phyloP scores from a whole-genome alignment of 2,113 vertebrate species.

The Callopanchax toddi region DNA sequence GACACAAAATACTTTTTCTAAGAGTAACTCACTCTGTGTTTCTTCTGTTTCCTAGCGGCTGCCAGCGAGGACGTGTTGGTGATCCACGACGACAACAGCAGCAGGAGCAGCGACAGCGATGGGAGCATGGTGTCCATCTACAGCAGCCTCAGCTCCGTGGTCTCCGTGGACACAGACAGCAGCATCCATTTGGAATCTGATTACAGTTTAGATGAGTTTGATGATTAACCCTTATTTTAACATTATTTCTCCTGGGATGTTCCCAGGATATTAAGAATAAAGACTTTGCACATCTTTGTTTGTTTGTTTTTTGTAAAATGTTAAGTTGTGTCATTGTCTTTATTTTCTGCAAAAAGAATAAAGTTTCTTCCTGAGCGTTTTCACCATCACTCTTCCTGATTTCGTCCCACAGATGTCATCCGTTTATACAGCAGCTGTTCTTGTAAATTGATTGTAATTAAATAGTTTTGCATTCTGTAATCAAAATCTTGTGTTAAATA shows the following conservation, averaged over 20 bases:
- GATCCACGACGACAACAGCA: slow-evolving; percentile 62
- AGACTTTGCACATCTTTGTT: neutral
- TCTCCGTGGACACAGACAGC: slow-evolving; percentile 56
- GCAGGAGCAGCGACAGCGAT: slow-evolving; percentile 30
- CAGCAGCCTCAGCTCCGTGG: slow-evolving; percentile 54
- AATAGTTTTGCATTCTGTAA: no score
- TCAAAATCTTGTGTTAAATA: no score
- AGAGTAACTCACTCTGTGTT: neutral
- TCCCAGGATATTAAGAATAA: neutral
- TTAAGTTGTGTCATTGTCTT: slow-evolving; percentile 26
- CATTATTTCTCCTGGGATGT: neutral
- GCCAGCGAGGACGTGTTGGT: slow-evolving; percentile 52
- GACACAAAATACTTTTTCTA: neutral
- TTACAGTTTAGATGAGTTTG: slow-evolving; percentile 21
- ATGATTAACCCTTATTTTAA: slow-evolving; percentile 19
- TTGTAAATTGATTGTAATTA: no score
- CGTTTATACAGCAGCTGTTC: no score
- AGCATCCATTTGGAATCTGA: slow-evolving; percentile 50
- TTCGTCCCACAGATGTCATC: no score
- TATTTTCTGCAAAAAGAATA: slow-evolving; percentile 55
- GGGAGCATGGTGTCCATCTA: slow-evolving; percentile 45
- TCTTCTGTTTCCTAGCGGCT: slow-evolving; percentile 27
- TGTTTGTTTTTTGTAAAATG: slow-evolving; percentile 30
- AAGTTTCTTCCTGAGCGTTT: slow-evolving; percentile 48
- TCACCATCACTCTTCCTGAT: neutral